A percentile compares a stretch with the other conserved stretches of the same genome.
Conservation (phyloP, 2,113 vertebrate species). For the Podilymbus podiceps region DNA sequence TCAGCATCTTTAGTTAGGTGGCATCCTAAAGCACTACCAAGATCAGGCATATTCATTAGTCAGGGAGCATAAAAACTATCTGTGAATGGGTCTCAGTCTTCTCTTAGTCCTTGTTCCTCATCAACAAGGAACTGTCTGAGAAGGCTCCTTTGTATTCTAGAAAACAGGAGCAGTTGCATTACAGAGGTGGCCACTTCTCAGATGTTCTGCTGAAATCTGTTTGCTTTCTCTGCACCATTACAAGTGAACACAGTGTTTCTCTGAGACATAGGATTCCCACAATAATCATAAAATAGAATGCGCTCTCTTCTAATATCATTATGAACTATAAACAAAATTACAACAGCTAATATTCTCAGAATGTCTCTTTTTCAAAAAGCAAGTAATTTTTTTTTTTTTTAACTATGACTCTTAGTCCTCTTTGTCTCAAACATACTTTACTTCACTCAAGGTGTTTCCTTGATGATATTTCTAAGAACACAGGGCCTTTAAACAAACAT, state of each 20-base stretch:
- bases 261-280: neutral
- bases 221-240: neutral
- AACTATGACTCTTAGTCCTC: neutral
- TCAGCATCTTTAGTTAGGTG: neutral
- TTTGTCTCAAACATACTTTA: neutral
- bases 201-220: neutral
- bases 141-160: neutral
- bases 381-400: neutral
- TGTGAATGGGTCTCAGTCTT: neutral
- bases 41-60: neutral
- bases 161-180: neutral
- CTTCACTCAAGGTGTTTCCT: neutral
- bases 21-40: neutral
- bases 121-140: neutral
- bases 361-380: neutral
- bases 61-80: neutral
- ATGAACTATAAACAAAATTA: neutral
- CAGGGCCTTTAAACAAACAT: neutral
- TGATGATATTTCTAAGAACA: neutral
- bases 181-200: neutral
- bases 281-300: neutral
- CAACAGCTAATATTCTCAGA: neutral
- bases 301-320: neutral
- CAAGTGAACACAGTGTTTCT: neutral
- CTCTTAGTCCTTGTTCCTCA: neutral